Conservation (phyloP, 2,888 invertebrate species). For the Cheilosia pagana region DNA sequence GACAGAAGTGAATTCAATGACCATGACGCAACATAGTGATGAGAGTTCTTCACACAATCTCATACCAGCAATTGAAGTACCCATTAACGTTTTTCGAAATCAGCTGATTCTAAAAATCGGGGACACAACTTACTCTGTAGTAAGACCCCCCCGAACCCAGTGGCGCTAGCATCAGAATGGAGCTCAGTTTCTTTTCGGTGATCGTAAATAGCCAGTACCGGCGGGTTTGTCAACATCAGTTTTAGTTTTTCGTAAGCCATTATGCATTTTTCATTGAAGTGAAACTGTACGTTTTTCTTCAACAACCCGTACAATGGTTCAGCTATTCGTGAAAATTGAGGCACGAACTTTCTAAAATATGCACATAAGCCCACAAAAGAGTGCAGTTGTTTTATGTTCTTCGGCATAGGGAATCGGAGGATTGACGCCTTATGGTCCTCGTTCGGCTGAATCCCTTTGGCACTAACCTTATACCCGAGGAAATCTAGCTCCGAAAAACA, state of each 20-base stretch:
- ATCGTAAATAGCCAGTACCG: neutral
- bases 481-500: neutral
- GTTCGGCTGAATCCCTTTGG: slow-evolving; percentile 12
- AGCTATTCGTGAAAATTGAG: too few species aligned
- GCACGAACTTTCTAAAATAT: too few species aligned
- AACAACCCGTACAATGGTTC: too few species aligned
- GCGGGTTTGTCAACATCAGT: neutral
- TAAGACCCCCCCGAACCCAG: neutral
- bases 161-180: neutral
- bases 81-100: too few species aligned
- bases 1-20: too few species aligned
- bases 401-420: neutral
- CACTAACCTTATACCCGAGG: neutral
- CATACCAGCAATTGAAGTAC: too few species aligned
- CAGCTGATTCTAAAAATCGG: too few species aligned
- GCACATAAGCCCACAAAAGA: slow-evolving; percentile 9
- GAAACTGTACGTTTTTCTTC: too few species aligned
- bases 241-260: neutral
- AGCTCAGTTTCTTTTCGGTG: neutral
- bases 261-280: too few species aligned
- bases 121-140: too few species aligned
- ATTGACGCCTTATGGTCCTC: slow-evolving; percentile 6
- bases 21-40: too few species aligned
- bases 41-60: too few species aligned
- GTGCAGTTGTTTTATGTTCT: slow-evolving; percentile 5